Base-by-base conservation (phyloP, 2,888 invertebrate genomes). In the Troilus luridus region DNA sequence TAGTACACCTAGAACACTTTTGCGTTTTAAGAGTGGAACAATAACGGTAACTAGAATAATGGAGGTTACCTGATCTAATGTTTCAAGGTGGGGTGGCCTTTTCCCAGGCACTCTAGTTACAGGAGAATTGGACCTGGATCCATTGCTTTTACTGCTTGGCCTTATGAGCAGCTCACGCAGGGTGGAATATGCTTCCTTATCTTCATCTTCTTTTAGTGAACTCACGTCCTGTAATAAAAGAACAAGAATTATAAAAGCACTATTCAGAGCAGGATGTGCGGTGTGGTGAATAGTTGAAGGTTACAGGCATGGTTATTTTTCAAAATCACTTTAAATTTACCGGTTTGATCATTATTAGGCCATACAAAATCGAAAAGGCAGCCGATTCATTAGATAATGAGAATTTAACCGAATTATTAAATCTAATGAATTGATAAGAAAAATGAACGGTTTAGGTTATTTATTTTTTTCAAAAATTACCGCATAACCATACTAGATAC, bases 111-210 rank as follows among this genome's bases (percentile, higher is more conserved):
- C 24, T n/a, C 88, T 92, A 94, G 93, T 19, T 94, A 67, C 92
- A 21, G 96, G 95, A 21, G 93, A 93, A 19, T 93, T 93, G 0
- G 95, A 95, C n/a, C 95, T 94, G 88, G 94, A 94, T 91, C 94
- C 94, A 90, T 94, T 94, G 60, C 94, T 93, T 92, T 95, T 95
- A 92, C 94, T 95, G 11, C 96, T 95, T 0, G 97, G 97, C 92
- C 97, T 95, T 92, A 98, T 97, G 11, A 98, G 95, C 88, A 98
- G 94, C 93, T 98, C 97, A 0, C 98, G 94, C 19, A 98, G 94
- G 0, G 98, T 98, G 0, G 98, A 98, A 94, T 96, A 97, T 94
- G 96, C 97, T 41, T 96, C 96, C n/a, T 96, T 96, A 92, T 97
- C 96, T 5, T 92, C 92, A n/a, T 92, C 93, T 24, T 89, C 89